phyloP scores from a whole-genome alignment of 1,140 invertebrate genomes.

The Drosophila murphyi region DNA sequence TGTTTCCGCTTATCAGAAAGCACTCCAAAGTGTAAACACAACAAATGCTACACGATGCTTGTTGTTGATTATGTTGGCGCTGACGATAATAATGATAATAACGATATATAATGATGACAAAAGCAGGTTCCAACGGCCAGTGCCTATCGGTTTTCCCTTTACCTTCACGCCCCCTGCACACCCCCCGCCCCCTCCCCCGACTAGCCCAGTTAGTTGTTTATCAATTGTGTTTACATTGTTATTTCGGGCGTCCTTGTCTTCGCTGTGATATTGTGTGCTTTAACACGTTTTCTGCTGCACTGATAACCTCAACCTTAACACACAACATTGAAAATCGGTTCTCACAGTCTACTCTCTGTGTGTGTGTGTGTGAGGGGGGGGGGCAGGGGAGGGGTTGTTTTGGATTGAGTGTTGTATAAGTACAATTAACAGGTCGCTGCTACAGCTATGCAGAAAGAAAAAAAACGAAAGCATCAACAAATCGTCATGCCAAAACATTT shows the following conservation, averaged over 20 bases:
- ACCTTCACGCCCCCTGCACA: background rate
- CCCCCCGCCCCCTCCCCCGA: background rate
- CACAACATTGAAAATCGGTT: constrained; percentile 47
- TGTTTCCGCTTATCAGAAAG: constrained; percentile 50
- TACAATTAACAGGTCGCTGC: constrained; percentile 25
- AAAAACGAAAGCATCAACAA: constrained; percentile 16
- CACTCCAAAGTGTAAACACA: constrained; percentile 42
- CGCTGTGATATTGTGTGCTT: constrained; percentile 51
- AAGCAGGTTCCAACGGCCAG: constrained; percentile 6
- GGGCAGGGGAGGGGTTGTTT: background rate
- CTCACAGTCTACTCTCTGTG: background rate
- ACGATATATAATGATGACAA: background rate
- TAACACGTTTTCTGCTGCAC: constrained; percentile 60
- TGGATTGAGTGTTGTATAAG: constrained; percentile 37
- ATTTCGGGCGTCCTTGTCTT: constrained; percentile 53
- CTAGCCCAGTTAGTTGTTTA: constrained; percentile 9
- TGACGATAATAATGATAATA: constrained; percentile 9
- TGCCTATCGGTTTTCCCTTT: background rate
- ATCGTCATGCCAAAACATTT: constrained; percentile 34
- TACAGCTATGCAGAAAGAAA: background rate
- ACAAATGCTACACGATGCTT: constrained; percentile 50
- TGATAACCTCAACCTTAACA: constrained; percentile 81
- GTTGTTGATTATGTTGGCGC: constrained; percentile 15
- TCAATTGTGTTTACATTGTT: constrained; percentile 53
- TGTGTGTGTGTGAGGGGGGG: background rate